A percentile compares a stretch with the other conserved stretches of the same genome.
Conservation (phyloP, 2,888 invertebrate genomes). For the Tridacna gigas region DNA sequence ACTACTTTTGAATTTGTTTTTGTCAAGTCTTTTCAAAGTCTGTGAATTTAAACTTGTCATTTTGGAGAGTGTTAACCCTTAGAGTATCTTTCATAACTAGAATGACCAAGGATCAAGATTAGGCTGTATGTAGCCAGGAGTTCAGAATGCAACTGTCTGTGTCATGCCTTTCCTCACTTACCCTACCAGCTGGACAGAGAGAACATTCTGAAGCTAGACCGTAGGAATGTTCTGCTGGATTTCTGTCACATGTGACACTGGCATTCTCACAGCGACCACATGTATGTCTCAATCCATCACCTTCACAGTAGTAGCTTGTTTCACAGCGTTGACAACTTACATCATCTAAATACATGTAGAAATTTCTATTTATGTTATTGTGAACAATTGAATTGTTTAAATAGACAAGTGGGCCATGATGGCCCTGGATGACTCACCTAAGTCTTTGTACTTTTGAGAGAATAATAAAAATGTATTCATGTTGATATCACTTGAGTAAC, state of each 20-base stretch:
- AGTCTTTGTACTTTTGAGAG: background rate
- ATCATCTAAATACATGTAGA: conserved; percentile 64
- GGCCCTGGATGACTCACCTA: too few relatives aligned
- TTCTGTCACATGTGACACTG: conserved; percentile 70
- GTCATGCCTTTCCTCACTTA: conserved; percentile 44
- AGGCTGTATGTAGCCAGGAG: background rate
- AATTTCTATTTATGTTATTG: too few relatives aligned
- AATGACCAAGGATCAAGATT: background rate
- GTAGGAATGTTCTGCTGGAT: conserved; percentile 76
- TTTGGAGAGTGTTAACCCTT: too few relatives aligned
- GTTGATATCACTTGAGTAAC: too few relatives aligned
- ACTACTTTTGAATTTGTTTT: too few relatives aligned
- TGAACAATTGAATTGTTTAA: too few relatives aligned
- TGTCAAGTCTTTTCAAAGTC: too few relatives aligned
- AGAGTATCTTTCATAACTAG: too few relatives aligned
- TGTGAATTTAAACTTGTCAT: too few relatives aligned
- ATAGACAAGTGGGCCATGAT: too few relatives aligned
- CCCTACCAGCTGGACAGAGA: conserved; percentile 78
- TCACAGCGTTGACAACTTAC: conserved; percentile 77
- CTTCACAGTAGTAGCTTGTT: conserved; percentile 76
- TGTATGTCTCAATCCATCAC: conserved; percentile 70
- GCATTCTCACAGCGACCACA: conserved; percentile 75
- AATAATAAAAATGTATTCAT: background rate
- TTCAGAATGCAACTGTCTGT: too few relatives aligned
- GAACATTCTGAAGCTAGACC: conserved; percentile 72